Evolutionary conservation across 2,113 vertebrate species (phyloP), one percentile per base, ranked within the genome.

Genomic region (Passer domesticus): DNA sequence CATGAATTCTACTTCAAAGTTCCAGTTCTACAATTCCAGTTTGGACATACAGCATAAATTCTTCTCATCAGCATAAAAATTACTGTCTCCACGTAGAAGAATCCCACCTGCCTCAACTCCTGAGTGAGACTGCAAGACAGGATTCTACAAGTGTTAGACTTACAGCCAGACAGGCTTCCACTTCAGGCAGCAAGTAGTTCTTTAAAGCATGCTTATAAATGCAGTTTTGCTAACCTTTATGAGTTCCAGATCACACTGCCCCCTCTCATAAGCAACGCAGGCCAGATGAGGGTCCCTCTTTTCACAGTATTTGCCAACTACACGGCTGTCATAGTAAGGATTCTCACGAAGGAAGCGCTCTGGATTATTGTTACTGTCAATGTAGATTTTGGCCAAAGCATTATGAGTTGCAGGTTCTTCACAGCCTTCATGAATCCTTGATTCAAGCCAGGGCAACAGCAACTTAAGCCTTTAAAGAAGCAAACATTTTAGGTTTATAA

Each of bases 331-430:
- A 9, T 99, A 99, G 96, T 98, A 98, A 25, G 98, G 94, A 83
- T 99, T 99, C 95, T 99, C 98, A 60, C 98, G 98, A 88, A 99
- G 97, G 95, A 99, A 99, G 43, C 98, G 98, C 94, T 99, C 98
- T 0, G 99, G 98, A 46, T 98, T 98, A 96, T 98, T 99, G 96
- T 99, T 99, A 97, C 98, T 99, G 97, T 99, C 98, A 6, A 99
- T 99, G 97, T 99, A 99, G 96, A 99, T 99, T 97, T 99, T 99
- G 49, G 99, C 99, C 72, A 99, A 93, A 28, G 99, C 98, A 39
- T 99, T 99, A 81, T 99, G 99, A 43, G 98, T 99, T 2, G 99
- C 98, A 14, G 99, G 98, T 95, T 99, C 99, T 90, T 99, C 98
- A 69, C 98, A 99, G 58, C 99, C 99, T 85, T 99, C 98, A 15